Evolutionary conservation across 2,113 vertebrate genomes (phyloP), one percentile per base, ranked within the genome.

Genomic region (rat (Rattus norvegicus)): DNA sequence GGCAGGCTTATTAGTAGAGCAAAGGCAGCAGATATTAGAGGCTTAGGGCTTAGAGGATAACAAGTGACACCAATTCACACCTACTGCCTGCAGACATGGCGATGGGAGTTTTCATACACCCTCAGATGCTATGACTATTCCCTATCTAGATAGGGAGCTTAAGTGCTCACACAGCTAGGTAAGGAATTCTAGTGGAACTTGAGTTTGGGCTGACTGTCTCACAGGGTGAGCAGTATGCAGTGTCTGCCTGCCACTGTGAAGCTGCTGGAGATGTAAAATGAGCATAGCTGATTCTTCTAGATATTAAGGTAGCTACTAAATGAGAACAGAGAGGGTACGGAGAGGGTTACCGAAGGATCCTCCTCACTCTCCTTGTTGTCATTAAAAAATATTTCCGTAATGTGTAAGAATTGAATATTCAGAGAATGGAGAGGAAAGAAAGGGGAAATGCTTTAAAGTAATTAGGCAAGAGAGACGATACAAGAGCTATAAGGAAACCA

Each of bases 391-490:
- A 11, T 56, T 36, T 56, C 36, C 4, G 33, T 72, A 36, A 11
- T 56, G 43, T 56, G 39, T 77, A 49, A 79, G 22, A 91, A 52
- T 26, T 85, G 26, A 93, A 3, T 7, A 94, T 85, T 93, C 30
- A 5, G 28, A 90, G 54, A 73, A 79, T 5, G 36, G 10, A 59
- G 70, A 67, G 84, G 26, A 13, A 84, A 96, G n/a, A n/a, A 84
- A 94, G 69, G 56, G n/a, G 39, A 39, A 28, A 87, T 28, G 85
- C 86, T 92, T 65, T 92, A 89, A 83, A 39, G 73, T 67, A 70
- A 52, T 65, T 91, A 69, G 49, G 69, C 39, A 97, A 88, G 88
- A 79, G 47, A 87, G 8, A 19, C 20, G 47, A 65, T 33, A 59
- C 52, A 8, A 65, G 24, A 65, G 22, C 70, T 75, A 36, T 72